Base-by-base conservation (phyloP, 2,113 vertebrate genomes). In the Syngnathus floridae region DNA sequence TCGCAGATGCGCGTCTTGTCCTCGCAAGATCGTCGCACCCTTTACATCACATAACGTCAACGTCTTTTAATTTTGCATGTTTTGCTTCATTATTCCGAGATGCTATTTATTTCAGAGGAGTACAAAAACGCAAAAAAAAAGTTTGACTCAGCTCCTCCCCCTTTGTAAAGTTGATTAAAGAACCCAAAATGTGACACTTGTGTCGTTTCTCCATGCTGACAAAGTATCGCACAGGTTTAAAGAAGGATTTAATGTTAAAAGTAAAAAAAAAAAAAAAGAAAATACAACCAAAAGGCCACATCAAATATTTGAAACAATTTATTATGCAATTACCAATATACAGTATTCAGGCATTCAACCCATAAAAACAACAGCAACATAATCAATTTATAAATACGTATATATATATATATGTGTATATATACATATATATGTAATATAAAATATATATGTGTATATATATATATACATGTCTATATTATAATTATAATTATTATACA, bases 151-250 rank as follows among this genome's bases (percentile, higher is more conserved):
- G 78, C 77, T 74, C 81, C 81, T 14, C 78, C 78, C 59, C 75
- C 71, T 19, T 51, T 89, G 86, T 87, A 85, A 84, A 87, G 69
- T 81, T 75, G 70, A 90, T 90, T 92, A 90, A 91, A 91, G 86
- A 82, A 84, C 73, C 79, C 78, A 81, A 82, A 88, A 69, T 83
- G 84, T 88, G 82, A 76, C 68, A 75, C 79, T 84, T 86, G 86
- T 90, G 84, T 88, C 85, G 81, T 90, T 86, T 87, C 65, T 89
- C 78, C 77, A 71, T 89, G 76, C 70, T 7, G 19, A 35, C 35
- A 59, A 60, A 40, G 35, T 56, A 56, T 35, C 7, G 5, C 13
- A 35, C 54, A 56, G 16, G 14, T 13, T 31, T 31, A 31, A 11
- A 22, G 52, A 14, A 55, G 19, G 49, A n/a, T 16, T 55, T 35